phyloP scores from a whole-genome alignment of 2,888 invertebrate genomes.

The Papilio gigon region DNA sequence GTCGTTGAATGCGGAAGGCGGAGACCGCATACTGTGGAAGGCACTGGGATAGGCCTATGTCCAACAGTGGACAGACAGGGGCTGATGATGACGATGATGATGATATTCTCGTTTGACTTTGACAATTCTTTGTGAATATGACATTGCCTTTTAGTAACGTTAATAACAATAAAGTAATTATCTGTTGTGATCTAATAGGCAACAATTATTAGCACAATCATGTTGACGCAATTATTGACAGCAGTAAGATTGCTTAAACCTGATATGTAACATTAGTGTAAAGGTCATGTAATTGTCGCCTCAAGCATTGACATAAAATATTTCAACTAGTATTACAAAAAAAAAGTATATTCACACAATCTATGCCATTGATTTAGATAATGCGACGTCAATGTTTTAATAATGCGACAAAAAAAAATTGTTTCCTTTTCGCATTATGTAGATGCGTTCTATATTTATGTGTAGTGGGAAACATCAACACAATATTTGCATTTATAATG shows the following conservation, averaged over 20 bases:
- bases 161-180: conserved; percentile 11
- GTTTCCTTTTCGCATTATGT: background rate
- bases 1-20: too few species aligned
- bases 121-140: too few species aligned
- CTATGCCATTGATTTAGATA: background rate
- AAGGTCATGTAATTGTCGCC: conserved; percentile 2
- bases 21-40: too few species aligned
- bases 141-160: too few species aligned
- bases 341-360: background rate
- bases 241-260: conserved; percentile 1
- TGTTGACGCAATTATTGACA: background rate
- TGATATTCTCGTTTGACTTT: background rate
- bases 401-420: background rate
- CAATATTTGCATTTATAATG: background rate
- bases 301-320: background rate
- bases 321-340: background rate
- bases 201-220: background rate
- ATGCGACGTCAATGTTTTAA: background rate
- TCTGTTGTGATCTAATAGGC: background rate
- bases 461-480: background rate
- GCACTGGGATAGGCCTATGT: too few species aligned
- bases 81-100: too few species aligned
- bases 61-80: too few species aligned
- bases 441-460: background rate
- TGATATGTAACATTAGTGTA: background rate